These are phyloP conservation scores for Cryptocheilus praepositus DNA, from an alignment of 2,888 invertebrate species.

Conservation along the genomic window DNA sequence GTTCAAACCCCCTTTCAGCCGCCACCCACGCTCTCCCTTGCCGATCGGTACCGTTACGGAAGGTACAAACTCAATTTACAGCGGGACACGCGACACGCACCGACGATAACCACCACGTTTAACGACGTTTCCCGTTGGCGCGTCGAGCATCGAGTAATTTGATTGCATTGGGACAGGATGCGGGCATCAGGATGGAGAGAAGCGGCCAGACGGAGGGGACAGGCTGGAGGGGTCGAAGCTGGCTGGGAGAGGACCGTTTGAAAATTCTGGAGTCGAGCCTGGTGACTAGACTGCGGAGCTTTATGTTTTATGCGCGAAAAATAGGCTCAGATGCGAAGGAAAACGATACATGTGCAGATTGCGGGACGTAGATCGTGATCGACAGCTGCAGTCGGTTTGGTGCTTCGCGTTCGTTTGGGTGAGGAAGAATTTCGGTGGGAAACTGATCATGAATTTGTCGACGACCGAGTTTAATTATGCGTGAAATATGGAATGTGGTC, in stretches of 20 bases:
- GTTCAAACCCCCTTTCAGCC: not conserved
- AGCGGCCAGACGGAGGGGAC: constrained; percentile 16
- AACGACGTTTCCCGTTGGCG: constrained; percentile 72
- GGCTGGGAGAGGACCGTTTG: not conserved
- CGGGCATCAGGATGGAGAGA: constrained; percentile 26
- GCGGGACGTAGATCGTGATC: too few species aligned
- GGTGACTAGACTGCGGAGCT: too few species aligned
- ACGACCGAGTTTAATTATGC: too few species aligned
- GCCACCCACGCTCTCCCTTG: constrained; percentile 18
- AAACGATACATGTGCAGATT: too few species aligned
- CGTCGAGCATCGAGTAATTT: constrained; percentile 70
- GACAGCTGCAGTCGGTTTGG: too few species aligned
- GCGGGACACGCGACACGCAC: constrained; percentile 68
- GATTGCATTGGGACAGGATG: constrained; percentile 60
- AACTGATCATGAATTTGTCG: too few species aligned
- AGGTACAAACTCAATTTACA: constrained; percentile 70
- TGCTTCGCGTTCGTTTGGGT: too few species aligned
- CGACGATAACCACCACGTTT: constrained; percentile 69
- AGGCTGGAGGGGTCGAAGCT: constrained; percentile 9
- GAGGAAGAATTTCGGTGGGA: too few species aligned
- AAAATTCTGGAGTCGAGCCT: not conserved
- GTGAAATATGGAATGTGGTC: too few species aligned
- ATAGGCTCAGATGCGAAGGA: too few species aligned
- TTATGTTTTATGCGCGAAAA: too few species aligned
- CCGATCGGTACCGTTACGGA: constrained; percentile 50